Percentiles rank a stretch among this genome's conserved stretches.
These are phyloP conservation scores for Anableps anableps DNA, from an alignment of 2,797 vertebrate species.

Conservation along the genomic window DNA sequence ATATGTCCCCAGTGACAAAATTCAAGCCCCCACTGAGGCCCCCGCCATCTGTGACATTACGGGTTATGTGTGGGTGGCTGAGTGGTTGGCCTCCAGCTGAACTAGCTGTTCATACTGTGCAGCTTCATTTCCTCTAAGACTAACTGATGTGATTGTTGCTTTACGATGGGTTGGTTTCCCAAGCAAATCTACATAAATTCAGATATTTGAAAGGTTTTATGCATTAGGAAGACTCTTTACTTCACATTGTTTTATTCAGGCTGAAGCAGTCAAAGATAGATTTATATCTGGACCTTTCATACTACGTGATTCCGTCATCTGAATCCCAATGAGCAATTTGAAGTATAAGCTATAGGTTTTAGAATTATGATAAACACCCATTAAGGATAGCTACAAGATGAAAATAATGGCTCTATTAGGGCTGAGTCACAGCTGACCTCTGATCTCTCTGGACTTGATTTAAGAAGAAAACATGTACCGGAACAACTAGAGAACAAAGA, in stretches of 20 bases:
- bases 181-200: slow-evolving; percentile 21
- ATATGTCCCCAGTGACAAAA: slow-evolving; percentile 61
- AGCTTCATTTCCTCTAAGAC: slow-evolving; percentile 56
- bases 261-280: slow-evolving; percentile 6
- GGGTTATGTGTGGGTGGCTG: slow-evolving; percentile 62
- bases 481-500: slow-evolving; percentile 42
- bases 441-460: slow-evolving; percentile 48
- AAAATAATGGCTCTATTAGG: slow-evolving; percentile 35
- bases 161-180: slow-evolving; percentile 19
- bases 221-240: slow-evolving; percentile 13
- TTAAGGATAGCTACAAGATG: slow-evolving; percentile 22
- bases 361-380: slow-evolving; percentile 44
- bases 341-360: slow-evolving; percentile 28
- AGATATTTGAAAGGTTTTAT: slow-evolving; percentile 7
- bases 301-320: slow-evolving; percentile 44
- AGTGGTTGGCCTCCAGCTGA: slow-evolving; percentile 67
- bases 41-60: slow-evolving; percentile 71
- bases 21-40: slow-evolving; percentile 52
- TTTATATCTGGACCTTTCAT: slow-evolving; percentile 27
- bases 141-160: slow-evolving; percentile 48
- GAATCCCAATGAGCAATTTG: slow-evolving; percentile 59
- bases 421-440: slow-evolving; percentile 60
- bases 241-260: slow-evolving; percentile 30
- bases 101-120: slow-evolving; percentile 49
- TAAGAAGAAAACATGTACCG: slow-evolving; percentile 38